These are phyloP conservation scores for Pseudococcus jackbeardsleyi DNA, from an alignment of 2,888 invertebrate genomes.

Conservation along the genomic window DNA sequence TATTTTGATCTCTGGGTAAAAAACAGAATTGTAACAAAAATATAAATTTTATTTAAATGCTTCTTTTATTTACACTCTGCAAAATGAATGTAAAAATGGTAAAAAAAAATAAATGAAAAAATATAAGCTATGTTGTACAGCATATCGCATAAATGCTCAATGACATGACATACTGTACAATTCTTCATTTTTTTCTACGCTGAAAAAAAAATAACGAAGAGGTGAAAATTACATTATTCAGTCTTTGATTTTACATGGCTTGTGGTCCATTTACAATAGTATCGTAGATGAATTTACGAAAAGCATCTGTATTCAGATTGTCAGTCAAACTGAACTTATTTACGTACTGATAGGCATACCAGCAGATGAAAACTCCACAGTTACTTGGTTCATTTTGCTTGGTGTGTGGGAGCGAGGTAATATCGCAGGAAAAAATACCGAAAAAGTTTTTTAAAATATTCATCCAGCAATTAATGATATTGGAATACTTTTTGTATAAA, in stretches of 20 bases:
- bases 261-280: constrained; percentile 34
- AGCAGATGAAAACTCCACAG: constrained; percentile 42
- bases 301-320: constrained; percentile 6
- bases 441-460: constrained; percentile 46
- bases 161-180: no score
- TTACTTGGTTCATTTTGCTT: background rate
- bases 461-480: constrained; percentile 9
- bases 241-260: background rate
- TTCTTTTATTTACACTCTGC: background rate
- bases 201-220: background rate
- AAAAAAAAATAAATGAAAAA: background rate
- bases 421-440: background rate
- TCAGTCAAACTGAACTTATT: constrained; percentile 34
- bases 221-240: background rate
- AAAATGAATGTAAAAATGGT: background rate
- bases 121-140: background rate
- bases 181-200: background rate
- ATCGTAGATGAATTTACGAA: constrained; percentile 52
- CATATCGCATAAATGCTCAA: no score
- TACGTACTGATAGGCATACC: constrained; percentile 51
- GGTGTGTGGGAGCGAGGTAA: constrained; percentile 36
- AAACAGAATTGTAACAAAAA: constrained; percentile 15
- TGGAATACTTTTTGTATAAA: background rate
- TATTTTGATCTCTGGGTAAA: constrained; percentile 17
- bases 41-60: constrained; percentile 7